These are phyloP conservation scores for Drosophila jambulina DNA, from an alignment of 1,140 invertebrate genomes.

Conservation along the genomic window DNA sequence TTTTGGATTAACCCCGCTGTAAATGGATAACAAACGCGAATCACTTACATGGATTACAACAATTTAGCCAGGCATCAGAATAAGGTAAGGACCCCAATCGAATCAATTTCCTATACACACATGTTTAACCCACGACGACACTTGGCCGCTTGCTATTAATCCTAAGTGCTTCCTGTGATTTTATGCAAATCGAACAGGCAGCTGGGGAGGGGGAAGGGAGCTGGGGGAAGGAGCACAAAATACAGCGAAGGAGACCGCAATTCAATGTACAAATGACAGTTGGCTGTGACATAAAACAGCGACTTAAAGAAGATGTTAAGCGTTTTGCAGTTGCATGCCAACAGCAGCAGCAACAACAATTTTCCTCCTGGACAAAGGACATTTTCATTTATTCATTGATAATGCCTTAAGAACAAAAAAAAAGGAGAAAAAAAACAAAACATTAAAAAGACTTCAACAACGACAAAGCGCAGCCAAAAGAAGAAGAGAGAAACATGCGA, in stretches of 20 bases:
- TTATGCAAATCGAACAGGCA: slow-evolving; percentile 77
- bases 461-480: slow-evolving; percentile 56
- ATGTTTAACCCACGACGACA: slow-evolving; percentile 49
- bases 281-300: slow-evolving; percentile 81
- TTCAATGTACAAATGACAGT: slow-evolving; percentile 83
- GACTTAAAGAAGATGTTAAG: slow-evolving; percentile 76
- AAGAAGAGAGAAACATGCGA: slow-evolving; percentile 79
- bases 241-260: slow-evolving; percentile 26
- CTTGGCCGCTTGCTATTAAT: slow-evolving; percentile 67
- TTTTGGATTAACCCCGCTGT: slow-evolving; percentile 43
- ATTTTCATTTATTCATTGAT: slow-evolving; percentile 84
- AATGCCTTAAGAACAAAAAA: slow-evolving; percentile 55
- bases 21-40: slow-evolving; percentile 41
- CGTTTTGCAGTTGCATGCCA: slow-evolving; percentile 64
- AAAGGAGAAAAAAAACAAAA: slow-evolving; percentile 5
- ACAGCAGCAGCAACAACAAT: slow-evolving; percentile 48
- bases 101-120: slow-evolving; percentile 34
- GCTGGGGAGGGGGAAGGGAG: slow-evolving; percentile 29
- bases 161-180: slow-evolving; percentile 83
- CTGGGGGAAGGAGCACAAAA: background rate
- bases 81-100: slow-evolving; percentile 56
- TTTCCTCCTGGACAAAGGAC: slow-evolving; percentile 66
- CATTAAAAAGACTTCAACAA: slow-evolving; percentile 31
- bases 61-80: slow-evolving; percentile 29
- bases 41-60: slow-evolving; percentile 56